Percentiles rank a stretch among this genome's conserved stretches.
phyloP scores from a whole-genome alignment of 2,888 invertebrate species.

The Exocentrus adspersus region DNA sequence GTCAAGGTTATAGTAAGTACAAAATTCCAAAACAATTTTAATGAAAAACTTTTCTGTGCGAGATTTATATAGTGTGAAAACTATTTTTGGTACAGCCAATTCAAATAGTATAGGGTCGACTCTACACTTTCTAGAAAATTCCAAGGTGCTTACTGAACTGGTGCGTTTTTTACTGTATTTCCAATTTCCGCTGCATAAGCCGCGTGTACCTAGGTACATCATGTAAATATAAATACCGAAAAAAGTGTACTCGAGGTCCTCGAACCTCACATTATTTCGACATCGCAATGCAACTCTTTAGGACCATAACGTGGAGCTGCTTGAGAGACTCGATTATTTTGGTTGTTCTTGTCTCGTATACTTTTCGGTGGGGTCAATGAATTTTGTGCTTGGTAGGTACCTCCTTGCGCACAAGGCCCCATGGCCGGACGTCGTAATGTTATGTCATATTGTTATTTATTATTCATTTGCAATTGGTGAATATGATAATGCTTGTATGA shows the following conservation, averaged over 20 bases:
- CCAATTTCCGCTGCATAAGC: constrained; percentile 3
- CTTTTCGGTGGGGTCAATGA: constrained; percentile 5
- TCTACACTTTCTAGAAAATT: not conserved
- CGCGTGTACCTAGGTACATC: not conserved
- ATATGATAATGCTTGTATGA: not conserved
- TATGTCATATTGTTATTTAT: not conserved
- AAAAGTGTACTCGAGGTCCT: constrained; percentile 14
- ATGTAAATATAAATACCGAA: not conserved
- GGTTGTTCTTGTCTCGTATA: constrained; percentile 11
- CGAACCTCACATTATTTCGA: constrained; percentile 8
- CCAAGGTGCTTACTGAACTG: not conserved
- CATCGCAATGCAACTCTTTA: constrained; percentile 17
- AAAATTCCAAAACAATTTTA: too few species aligned
- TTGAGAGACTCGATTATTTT: constrained; percentile 16
- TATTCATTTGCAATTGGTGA: not conserved
- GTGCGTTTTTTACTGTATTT: not conserved
- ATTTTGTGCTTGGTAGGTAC: constrained; percentile 4
- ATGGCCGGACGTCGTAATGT: not conserved
- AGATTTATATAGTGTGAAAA: too few species aligned
- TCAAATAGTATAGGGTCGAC: too few species aligned
- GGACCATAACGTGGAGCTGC: constrained; percentile 6
- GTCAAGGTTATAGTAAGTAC: too few species aligned
- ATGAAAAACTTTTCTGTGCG: too few species aligned
- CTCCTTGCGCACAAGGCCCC: not conserved
- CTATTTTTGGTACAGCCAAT: too few species aligned